Base-by-base conservation (phyloP, 2,113 vertebrate species). In the Cyprinodon tularosa region DNA sequence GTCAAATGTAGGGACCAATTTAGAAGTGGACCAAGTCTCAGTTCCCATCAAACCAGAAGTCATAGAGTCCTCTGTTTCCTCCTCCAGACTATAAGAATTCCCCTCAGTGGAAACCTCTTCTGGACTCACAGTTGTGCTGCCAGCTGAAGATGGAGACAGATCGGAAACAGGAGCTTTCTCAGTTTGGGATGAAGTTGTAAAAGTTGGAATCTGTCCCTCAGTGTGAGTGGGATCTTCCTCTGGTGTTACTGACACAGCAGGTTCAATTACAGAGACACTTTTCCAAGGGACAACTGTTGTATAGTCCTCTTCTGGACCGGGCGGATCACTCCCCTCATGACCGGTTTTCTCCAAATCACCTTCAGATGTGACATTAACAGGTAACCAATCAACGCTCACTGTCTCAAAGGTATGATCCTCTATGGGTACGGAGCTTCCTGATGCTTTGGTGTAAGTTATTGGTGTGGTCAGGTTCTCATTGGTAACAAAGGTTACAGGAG, bases 221-320 rank as follows among this genome's bases (percentile, higher is more conserved):
- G 48, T 1, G 39, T 22, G 20, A 13, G 69, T 7, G 15, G 59
- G 62, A 60, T 40, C 20, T 38, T 82, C 84, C 39, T 89, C 81
- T 7, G 62, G 47, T 11, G 11, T 70, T 29, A 39, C 82, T 48
- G 81, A 47, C 12, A 66, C 38, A 15, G 73, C 45, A 1, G 66
- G 12, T 3, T 66, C 69, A 5, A 70, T 68, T 20, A 77, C 80
- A 4, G 84, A 64, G 4, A 39, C 0, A 13, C 66, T 71, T 14
- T 68, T 60, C 0, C 12, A n/a, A 15, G 62, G 74, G 39, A 38
- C 36, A 3, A 60, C 42, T 15, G 62, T 61, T 50, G 88, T 85
- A 45, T 72, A 79, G 53, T 87, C 74, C 39, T 89, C 81, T 15
- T 66, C 66, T 9, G 65, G 36, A 66, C 80, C 75, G 0, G 80